Evolutionary conservation across 2,797 vertebrate genomes (phyloP).

Genomic region (Serranus cabrilla): DNA sequence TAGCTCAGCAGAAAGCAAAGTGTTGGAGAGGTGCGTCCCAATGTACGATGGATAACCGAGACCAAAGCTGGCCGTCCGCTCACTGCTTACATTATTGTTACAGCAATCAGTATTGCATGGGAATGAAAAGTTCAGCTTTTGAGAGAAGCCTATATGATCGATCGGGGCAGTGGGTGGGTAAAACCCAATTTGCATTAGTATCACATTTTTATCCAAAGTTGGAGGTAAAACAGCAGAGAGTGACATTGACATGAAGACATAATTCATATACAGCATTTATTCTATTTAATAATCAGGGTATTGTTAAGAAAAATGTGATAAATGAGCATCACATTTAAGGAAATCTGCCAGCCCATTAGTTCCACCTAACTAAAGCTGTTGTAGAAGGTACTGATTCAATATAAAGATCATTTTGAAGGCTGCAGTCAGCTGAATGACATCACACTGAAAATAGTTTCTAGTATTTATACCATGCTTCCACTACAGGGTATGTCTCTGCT

Average conservation of each 20-base stretch:
- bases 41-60: conserved; percentile 35
- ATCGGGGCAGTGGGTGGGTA: not conserved
- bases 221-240: not conserved
- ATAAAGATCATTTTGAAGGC: not conserved
- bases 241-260: not conserved
- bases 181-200: not conserved
- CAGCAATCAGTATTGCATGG: not conserved
- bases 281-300: not conserved
- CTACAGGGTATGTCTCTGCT: no score
- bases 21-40: conserved; percentile 40
- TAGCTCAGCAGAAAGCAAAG: conserved; percentile 70
- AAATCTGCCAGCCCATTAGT: not conserved
- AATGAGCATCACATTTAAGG: no score
- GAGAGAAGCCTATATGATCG: not conserved
- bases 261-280: not conserved
- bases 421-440: not conserved
- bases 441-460: not conserved
- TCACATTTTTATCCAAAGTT: not conserved
- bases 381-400: not conserved
- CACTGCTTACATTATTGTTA: not conserved
- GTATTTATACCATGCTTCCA: no score
- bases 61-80: conserved; percentile 11
- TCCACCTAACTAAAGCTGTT: not conserved
- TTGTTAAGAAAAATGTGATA: no score
- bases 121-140: not conserved